Base-by-base conservation (phyloP, 1,140 invertebrate species). In the Lethrus apterus region DNA sequence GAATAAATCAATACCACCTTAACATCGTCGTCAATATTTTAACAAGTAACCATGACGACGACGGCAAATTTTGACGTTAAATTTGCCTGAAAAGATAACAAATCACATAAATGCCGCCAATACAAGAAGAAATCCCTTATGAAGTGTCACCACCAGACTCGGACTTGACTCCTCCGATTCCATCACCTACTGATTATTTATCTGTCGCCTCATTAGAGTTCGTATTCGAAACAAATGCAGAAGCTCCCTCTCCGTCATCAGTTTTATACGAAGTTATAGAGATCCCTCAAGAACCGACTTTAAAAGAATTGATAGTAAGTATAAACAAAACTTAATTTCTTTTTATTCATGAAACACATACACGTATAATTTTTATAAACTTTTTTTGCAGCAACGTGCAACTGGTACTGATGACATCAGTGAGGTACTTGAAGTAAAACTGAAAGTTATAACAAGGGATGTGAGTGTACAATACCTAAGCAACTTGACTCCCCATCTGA, bases 381-480 rank as follows among this genome's bases (percentile, higher is more conserved):
- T 43, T 13, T 30, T 38, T 40, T 57, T 51, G 8, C 51, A 77
- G 73, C 69, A 72, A 57, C 64, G 72, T 56, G 63, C 63, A 35
- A 69, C 67, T 17, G 71, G 72, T 3, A 74, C 71, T 31, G 71
- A 75, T n/a, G 73, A 79, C 44, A 68, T 80, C 9, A 60, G 73
- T 14, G 66, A 63, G 24, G 70, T 80, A 19, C 71, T 76, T 1
- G 68, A 75, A 52, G 69, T 79, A 8, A 76, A 76, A 45, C 57
- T 83, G 20, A 70, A 76, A 8, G 78, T 81, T 0, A 73, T 82
- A 7, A 72, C 77, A 2, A 70, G 73, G 43, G 70, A 78, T 8
- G 63, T 79, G 0, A 77, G 78, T 21, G 57, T 83, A 14, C 73
- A 79, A 11, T 62, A 78, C 18, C 59, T 83, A 0, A 71, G 74